These are phyloP conservation scores for Plectus sambesii DNA, from an alignment of 1,140 invertebrate species.

Conservation along the genomic window DNA sequence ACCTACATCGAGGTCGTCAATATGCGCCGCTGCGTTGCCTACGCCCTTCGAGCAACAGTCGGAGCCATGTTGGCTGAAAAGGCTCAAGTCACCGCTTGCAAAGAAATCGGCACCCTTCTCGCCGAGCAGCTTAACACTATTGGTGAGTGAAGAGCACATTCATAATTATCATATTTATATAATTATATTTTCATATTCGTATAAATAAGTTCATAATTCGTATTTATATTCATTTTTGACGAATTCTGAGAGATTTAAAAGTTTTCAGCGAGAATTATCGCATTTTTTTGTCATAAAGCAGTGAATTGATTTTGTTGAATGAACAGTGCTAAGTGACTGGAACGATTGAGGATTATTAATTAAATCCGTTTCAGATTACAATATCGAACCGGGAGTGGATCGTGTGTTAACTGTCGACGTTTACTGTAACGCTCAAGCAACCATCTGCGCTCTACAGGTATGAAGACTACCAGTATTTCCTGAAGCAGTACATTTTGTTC, in stretches of 20 bases:
- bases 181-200: too few relatives aligned
- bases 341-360: neutral
- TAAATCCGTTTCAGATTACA: slow-evolving; percentile 26
- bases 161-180: too few relatives aligned
- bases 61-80: slow-evolving; percentile 89
- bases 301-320: too few relatives aligned
- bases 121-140: slow-evolving; percentile 88
- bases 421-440: slow-evolving; percentile 36
- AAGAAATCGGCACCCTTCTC: slow-evolving; percentile 80
- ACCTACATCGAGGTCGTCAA: slow-evolving; percentile 98
- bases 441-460: slow-evolving; percentile 12
- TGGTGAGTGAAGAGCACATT: too few relatives aligned
- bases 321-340: too few relatives aligned
- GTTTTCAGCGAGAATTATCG: too few relatives aligned
- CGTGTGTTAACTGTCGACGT: slow-evolving; percentile 35
- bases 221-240: too few relatives aligned
- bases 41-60: slow-evolving; percentile 76
- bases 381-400: slow-evolving; percentile 36
- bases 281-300: too few relatives aligned
- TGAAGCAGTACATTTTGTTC: too few relatives aligned
- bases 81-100: slow-evolving; percentile 83
- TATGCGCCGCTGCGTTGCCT: slow-evolving; percentile 89
- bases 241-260: too few relatives aligned
- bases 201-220: too few relatives aligned
- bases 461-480: too few relatives aligned